Conservation (phyloP, 2,888 invertebrate genomes). For the Strigamia transsilvanica region DNA sequence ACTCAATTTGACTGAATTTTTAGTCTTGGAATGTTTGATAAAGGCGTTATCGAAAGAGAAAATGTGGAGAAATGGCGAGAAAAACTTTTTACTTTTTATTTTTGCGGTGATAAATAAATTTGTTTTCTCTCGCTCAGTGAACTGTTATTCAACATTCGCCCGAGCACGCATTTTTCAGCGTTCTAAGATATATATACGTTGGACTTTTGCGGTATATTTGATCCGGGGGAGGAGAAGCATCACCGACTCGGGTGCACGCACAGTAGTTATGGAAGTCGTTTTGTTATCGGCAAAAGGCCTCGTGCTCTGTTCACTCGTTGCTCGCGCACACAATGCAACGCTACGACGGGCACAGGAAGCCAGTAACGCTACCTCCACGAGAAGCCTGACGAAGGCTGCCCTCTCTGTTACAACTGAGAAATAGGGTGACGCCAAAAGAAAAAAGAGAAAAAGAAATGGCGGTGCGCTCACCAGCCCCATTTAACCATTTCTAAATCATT, state of each 20-base stretch:
- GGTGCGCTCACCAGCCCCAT: conserved; percentile 6
- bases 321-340: conserved; percentile 34
- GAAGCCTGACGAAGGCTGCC: conserved; percentile 25
- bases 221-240: conserved; percentile 34
- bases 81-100: background rate
- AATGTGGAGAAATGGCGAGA: background rate
- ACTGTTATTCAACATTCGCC: conserved; percentile 4
- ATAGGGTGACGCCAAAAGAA: conserved; percentile 11
- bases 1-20: no score
- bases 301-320: conserved; percentile 38
- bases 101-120: conserved; percentile 34
- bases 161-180: conserved; percentile 23
- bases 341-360: conserved; percentile 37
- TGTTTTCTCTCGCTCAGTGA: conserved; percentile 33
- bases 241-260: conserved; percentile 24
- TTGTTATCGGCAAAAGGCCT: conserved; percentile 34
- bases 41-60: background rate
- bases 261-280: conserved; percentile 39
- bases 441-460: conserved; percentile 4
- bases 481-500: conserved; percentile 21
- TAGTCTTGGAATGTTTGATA: background rate
- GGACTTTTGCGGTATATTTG: conserved; percentile 42
- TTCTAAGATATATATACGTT: conserved; percentile 9
- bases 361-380: conserved; percentile 37
- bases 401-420: conserved; percentile 32